Conservation (phyloP, 2,888 invertebrate genomes). For the Polyommatus iphigenia region DNA sequence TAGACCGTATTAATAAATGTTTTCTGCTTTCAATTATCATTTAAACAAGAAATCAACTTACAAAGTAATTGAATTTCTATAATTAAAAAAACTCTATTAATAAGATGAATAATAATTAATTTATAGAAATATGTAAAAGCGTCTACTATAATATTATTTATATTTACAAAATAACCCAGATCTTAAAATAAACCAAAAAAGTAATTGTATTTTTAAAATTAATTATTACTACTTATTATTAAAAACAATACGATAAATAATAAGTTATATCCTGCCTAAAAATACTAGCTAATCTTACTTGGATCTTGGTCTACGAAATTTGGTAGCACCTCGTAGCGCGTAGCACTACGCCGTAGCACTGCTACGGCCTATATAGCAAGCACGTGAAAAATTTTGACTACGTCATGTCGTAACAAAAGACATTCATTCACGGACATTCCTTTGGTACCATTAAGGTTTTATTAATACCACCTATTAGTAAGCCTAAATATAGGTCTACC, state of each 20-base stretch:
- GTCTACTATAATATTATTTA: no score
- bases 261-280: not conserved
- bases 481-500: no score
- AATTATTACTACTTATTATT: no score
- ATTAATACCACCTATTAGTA: not conserved
- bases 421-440: not conserved
- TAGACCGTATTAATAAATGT: no score
- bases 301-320: not conserved
- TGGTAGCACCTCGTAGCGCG: not conserved
- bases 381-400: not conserved
- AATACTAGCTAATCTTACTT: not conserved
- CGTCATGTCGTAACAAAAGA: not conserved
- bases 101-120: not conserved
- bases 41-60: no score
- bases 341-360: slow-evolving; percentile 11
- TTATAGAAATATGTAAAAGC: not conserved
- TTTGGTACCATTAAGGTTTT: not conserved
- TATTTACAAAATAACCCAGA: no score
- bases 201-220: no score
- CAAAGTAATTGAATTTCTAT: not conserved
- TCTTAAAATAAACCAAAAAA: no score
- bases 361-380: not conserved
- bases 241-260: not conserved
- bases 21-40: no score
- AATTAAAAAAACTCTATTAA: not conserved